phyloP scores from a whole-genome alignment of 2,797 vertebrate genomes.

The Cryptoblepharus egeriae region DNA sequence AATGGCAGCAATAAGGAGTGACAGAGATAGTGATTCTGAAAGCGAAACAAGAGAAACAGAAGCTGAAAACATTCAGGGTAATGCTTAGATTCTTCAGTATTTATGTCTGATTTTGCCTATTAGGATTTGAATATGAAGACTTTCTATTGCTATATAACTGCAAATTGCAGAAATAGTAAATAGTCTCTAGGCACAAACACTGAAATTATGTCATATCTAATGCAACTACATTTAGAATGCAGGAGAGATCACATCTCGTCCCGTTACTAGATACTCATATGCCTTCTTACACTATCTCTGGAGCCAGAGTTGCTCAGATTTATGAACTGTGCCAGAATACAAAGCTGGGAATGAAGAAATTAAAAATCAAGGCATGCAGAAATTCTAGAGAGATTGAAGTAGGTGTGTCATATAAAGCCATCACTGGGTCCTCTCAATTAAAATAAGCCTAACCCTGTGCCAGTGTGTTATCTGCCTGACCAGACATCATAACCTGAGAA shows the following conservation, averaged over 20 bases:
- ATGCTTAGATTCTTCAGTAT: conserved; percentile 32
- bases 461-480: no score
- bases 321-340: background rate
- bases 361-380: background rate
- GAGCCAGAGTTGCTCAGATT: background rate
- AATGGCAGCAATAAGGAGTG: conserved; percentile 73
- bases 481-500: no score
- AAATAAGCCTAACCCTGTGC: no score
- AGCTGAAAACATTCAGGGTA: conserved; percentile 81
- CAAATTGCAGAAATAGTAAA: background rate
- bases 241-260: background rate
- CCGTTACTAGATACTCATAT: background rate
- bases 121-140: conserved; percentile 23
- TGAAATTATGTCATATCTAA: background rate
- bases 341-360: background rate
- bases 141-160: background rate
- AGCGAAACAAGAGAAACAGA: conserved; percentile 73
- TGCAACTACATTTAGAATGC: background rate
- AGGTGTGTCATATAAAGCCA: background rate
- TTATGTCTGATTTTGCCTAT: background rate
- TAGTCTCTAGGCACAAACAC: background rate
- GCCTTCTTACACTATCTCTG: background rate
- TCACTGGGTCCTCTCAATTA: no score
- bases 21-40: conserved; percentile 85
- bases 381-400: background rate